A percentile compares a stretch with the other conserved stretches of the same genome.
These are phyloP conservation scores for Scortum barcoo DNA, from an alignment of 2,113 vertebrate species.

Conservation along the genomic window DNA sequence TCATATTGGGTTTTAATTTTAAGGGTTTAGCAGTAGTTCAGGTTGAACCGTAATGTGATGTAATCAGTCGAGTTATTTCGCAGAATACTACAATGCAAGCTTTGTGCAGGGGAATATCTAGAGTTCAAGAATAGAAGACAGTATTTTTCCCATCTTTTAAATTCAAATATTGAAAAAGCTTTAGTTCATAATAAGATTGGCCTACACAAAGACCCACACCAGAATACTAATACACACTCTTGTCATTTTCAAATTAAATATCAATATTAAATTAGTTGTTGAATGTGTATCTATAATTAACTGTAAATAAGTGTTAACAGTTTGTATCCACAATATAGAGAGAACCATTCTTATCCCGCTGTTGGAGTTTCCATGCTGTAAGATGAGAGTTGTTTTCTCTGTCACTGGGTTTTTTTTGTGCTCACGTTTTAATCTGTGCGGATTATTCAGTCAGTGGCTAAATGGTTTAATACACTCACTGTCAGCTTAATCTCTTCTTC, in stretches of 20 bases:
- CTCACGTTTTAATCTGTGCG: conserved; percentile 32
- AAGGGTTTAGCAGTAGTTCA: background rate
- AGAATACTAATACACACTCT: background rate
- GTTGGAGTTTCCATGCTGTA: background rate
- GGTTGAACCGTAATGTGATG: background rate
- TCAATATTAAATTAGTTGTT: background rate
- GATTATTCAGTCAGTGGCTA: conserved; percentile 64
- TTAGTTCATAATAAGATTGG: background rate
- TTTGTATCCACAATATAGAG: background rate
- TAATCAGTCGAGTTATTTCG: background rate
- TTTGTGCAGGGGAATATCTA: background rate
- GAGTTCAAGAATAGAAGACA: too few species aligned
- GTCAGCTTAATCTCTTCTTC: conserved; percentile 52
- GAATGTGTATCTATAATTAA: background rate
- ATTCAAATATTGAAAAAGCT: background rate
- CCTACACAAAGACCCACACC: background rate
- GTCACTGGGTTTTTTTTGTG: background rate
- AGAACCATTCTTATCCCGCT: background rate
- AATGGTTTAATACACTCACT: conserved; percentile 61
- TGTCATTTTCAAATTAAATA: background rate
- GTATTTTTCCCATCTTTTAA: background rate
- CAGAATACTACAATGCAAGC: background rate
- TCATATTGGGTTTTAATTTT: background rate
- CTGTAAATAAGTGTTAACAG: background rate
- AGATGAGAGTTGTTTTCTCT: conserved; percentile 27